These are phyloP conservation scores for Chrosomus eos DNA, from an alignment of 2,797 vertebrate genomes.

Conservation along the genomic window DNA sequence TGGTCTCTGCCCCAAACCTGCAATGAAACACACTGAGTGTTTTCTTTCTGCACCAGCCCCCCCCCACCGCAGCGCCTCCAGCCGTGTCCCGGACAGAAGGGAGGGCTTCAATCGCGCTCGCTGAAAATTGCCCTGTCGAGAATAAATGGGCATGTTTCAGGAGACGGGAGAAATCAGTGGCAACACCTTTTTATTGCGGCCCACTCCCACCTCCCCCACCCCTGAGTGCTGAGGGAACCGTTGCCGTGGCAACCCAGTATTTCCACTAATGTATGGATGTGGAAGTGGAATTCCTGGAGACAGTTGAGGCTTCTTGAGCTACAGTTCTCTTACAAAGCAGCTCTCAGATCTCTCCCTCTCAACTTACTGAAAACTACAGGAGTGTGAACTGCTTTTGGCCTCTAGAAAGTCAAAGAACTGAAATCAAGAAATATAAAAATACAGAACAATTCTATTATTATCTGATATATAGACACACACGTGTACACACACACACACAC, in stretches of 20 bases:
- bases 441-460: too few relatives aligned
- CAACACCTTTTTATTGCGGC: constrained; percentile 58
- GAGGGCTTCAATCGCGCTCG: constrained; percentile 14
- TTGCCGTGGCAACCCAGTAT: constrained; percentile 58
- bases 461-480: too few relatives aligned
- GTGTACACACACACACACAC: too few relatives aligned
- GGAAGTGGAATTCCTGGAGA: constrained; percentile 55
- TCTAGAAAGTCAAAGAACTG: not conserved
- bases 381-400: not conserved
- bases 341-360: not conserved
- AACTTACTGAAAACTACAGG: not conserved
- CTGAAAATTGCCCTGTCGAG: constrained; percentile 49
- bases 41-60: not conserved
- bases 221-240: constrained; percentile 49
- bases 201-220: constrained; percentile 40
- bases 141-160: constrained; percentile 50
- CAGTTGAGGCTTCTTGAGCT: constrained; percentile 16
- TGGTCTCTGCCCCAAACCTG: constrained; percentile 8
- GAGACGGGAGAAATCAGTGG: constrained; percentile 43
- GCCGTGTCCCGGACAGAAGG: not conserved
- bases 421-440: too few relatives aligned
- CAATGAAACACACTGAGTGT: not conserved
- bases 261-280: constrained; percentile 60
- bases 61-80: not conserved
- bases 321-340: constrained; percentile 13